phyloP scores from a whole-genome alignment of 1,140 invertebrate genomes.

The Oedothorax gibbosus region DNA sequence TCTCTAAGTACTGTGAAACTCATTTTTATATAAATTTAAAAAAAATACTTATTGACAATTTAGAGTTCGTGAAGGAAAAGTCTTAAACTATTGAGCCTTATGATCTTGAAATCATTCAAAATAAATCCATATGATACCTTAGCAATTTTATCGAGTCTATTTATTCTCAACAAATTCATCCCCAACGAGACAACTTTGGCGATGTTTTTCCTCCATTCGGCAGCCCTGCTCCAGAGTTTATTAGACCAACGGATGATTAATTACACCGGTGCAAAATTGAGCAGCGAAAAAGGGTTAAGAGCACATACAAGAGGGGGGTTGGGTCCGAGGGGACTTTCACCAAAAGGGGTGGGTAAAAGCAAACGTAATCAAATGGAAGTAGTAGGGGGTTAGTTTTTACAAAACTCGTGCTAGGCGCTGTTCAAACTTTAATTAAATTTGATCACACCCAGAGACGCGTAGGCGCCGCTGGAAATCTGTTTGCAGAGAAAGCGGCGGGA shows the following conservation, averaged over 20 bases:
- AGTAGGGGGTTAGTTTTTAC: conserved; percentile 47
- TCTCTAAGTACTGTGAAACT: no score
- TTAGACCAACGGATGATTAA: conserved; percentile 55
- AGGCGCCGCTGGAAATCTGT: conserved; percentile 42
- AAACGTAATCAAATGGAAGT: conserved; percentile 47
- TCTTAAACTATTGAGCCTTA: no score
- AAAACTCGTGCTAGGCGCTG: conserved; percentile 29
- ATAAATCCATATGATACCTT: no score
- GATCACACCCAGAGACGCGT: conserved; percentile 37
- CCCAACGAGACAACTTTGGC: background rate
- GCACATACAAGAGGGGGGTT: conserved; percentile 39
- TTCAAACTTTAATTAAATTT: conserved; percentile 61
- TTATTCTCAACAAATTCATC: no score
- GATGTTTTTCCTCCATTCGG: background rate
- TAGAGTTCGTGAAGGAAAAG: no score
- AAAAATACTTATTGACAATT: no score
- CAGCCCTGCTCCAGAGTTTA: conserved; percentile 26
- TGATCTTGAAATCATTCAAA: no score
- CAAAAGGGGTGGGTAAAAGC: background rate
- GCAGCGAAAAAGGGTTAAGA: conserved; percentile 60
- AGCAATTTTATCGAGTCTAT: no score
- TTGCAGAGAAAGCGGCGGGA: conserved; percentile 48
- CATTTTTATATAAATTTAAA: no score
- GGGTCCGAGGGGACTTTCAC: background rate
- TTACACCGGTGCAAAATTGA: conserved; percentile 60